phyloP scores from a whole-genome alignment of 1,140 invertebrate species.

The Macrotrachela quadricornifera region DNA sequence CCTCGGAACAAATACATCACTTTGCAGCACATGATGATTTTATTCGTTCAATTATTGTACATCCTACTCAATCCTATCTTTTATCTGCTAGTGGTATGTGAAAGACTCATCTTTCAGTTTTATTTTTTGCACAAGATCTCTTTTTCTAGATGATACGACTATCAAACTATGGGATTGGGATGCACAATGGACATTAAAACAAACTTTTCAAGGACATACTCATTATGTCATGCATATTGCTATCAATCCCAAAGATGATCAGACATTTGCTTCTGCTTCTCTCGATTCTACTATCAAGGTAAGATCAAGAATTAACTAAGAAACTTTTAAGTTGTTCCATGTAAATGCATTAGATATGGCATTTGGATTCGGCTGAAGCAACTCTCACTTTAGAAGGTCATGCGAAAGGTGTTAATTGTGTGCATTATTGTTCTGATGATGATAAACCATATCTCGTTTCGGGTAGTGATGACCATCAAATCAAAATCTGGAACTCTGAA shows the following conservation, averaged over 20 bases:
- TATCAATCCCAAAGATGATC: constrained; percentile 98
- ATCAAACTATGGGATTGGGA: constrained; percentile 99
- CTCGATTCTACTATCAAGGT: constrained; percentile 89
- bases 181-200: constrained; percentile 82
- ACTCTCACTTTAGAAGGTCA: constrained; percentile 97
- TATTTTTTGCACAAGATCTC: neutral
- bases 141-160: constrained; percentile 71
- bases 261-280: constrained; percentile 97
- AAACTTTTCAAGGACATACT: constrained; percentile 64
- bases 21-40: constrained; percentile 98
- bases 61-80: constrained; percentile 88
- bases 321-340: constrained; percentile 5
- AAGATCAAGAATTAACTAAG: constrained; percentile 12
- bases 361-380: constrained; percentile 76
- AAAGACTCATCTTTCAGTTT: neutral
- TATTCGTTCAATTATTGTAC: constrained; percentile 78
- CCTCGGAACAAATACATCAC: constrained; percentile 72
- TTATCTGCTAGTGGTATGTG: constrained; percentile 64
- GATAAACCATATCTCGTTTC: constrained; percentile 98
- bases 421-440: constrained; percentile 98
- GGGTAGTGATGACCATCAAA: constrained; percentile 82
- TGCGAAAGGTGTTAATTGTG: constrained; percentile 94
- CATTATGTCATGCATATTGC: constrained; percentile 99
- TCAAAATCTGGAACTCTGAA: constrained; percentile 97
- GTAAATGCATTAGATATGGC: constrained; percentile 90